Base-by-base conservation (phyloP, 2,113 vertebrate species). In the Anarrhichthys ocellatus region DNA sequence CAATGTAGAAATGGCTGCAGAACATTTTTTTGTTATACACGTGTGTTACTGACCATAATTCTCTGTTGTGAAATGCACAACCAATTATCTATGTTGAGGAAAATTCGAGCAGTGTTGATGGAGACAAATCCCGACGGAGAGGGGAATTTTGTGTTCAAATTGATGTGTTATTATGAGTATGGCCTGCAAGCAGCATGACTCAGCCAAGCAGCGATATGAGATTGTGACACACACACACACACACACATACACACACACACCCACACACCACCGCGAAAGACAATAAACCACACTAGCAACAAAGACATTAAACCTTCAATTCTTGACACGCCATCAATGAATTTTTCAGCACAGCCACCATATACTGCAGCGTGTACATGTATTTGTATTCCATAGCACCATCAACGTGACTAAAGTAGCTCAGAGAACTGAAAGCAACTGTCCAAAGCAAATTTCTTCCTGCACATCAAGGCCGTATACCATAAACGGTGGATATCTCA, bases 381-480 rank as follows among this genome's bases (percentile, higher is more conserved):
- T 1, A 20, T 50, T 78, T 84, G 70, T 73, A 58, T 84, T 76
- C 62, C 2, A 20, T 20, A 59, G 74, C 52, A 17, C 72, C 69
- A 52, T 58, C 13, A 40, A 71, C 72, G 58, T 72, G 20, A 65
- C 58, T 27, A 5, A 61, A 63, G 38, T 32, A 34, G 54, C 46
- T 59, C 18, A 29, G 48, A 8, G 48, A 50, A 48, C 14, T 79
- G 27, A 79, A 83, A 80, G 73, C 36, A 62, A 72, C 29, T 42
- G 56, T 46, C 46, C 56, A 32, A 14, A 64, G 73, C 38, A 74
- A 50, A 77, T 78, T 78, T 69, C 46, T 78, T 40, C 32, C 24
- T 50, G 75, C 73, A 52, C 66, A 65, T 27, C 24, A 27, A 29
- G 56, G 13, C 56, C 58, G 20, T 34, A 64, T 17, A 40, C 56